Evolutionary conservation across 2,888 invertebrate genomes (phyloP).

Genomic region (Melanchra persicariae): DNA sequence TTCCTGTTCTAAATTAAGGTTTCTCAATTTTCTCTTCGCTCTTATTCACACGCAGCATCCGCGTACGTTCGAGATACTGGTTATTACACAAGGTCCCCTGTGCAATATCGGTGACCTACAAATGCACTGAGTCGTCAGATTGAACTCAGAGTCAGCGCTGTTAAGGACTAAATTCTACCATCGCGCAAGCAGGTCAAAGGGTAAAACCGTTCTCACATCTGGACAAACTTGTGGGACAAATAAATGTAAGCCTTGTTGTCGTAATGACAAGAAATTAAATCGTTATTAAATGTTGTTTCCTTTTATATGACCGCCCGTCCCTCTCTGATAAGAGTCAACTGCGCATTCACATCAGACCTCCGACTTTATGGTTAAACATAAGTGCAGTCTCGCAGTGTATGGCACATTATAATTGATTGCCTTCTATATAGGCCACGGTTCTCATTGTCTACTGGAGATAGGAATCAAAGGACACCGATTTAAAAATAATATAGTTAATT

Average conservation of each 20-base stretch:
- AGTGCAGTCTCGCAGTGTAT: constrained; percentile 79
- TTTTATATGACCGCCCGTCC: constrained; percentile 86
- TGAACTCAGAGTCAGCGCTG: constrained; percentile 74
- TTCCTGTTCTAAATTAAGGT: constrained; percentile 63
- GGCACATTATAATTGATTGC: constrained; percentile 82
- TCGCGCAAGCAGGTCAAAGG: constrained; percentile 80
- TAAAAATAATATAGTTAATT: constrained; percentile 32
- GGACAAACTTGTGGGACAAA: constrained; percentile 68
- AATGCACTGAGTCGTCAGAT: constrained; percentile 74
- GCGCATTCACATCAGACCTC: constrained; percentile 73
- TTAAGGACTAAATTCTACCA: constrained; percentile 79
- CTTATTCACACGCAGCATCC: constrained; percentile 72
- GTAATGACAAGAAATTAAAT: constrained; percentile 75
- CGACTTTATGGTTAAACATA: constrained; percentile 78
- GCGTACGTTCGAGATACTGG: constrained; percentile 75
- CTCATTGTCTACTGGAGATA: constrained; percentile 76
- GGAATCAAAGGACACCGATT: constrained; percentile 75
- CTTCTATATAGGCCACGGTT: constrained; percentile 82
- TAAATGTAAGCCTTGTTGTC: constrained; percentile 78
- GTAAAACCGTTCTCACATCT: constrained; percentile 80
- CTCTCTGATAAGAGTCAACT: constrained; percentile 79
- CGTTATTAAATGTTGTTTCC: constrained; percentile 71
- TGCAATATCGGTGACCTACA: constrained; percentile 86
- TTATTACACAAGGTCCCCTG: constrained; percentile 83
- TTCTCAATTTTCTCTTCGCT: constrained; percentile 62